Base-by-base conservation (phyloP, 2,888 invertebrate genomes). In the Drosophila pseudotakahashii region DNA sequence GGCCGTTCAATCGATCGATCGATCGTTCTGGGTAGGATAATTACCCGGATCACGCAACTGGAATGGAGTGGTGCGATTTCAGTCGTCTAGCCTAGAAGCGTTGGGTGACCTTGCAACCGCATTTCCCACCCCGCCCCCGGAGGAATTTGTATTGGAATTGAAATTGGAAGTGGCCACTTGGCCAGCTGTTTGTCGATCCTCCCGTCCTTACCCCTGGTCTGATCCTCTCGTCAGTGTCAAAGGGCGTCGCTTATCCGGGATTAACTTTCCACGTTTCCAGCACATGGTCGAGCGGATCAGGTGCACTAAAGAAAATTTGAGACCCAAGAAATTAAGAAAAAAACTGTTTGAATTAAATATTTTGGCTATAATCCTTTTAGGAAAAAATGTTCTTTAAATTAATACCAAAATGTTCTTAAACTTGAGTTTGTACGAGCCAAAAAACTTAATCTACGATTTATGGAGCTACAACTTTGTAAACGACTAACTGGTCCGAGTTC, bases 181-280 rank as follows among this genome's bases (percentile, higher is more conserved):
- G n/a, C 64, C 76, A 76, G 64, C 64, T 73, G 73, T 58, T 60
- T 86, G 83, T 62, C 81, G 73, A 61, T 83, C 59, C 68, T 69
- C 2, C 16, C 58, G 50, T 14, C 54, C 19, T 32, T 16, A 66
- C 42, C 57, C 67, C 26, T 36, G 53, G 47, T 68, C 26, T 36
- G 53, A 44, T 68, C 60, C 62, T 77, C 16, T 10, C 9, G 76
- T 68, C 73, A 59, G 51, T 66, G 64, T 73, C 54, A 42, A 54
- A 74, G 83, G 88, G 88, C 88, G 88, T 88, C 71, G 83, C 80
- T 84, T 77, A 84, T 59, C 69, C 77, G 73, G 83, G 83, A 88
- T 84, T 84, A 84, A 78, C 77, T 79, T 81, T 71, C 51, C 42
- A 61, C 54, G 51, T 57, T 68, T 76, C 80, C 73, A 79, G 79